Evolutionary conservation across 92 coral and sea anemone genomes (phyloP).

Genomic region (Zoanthus sociatus): DNA sequence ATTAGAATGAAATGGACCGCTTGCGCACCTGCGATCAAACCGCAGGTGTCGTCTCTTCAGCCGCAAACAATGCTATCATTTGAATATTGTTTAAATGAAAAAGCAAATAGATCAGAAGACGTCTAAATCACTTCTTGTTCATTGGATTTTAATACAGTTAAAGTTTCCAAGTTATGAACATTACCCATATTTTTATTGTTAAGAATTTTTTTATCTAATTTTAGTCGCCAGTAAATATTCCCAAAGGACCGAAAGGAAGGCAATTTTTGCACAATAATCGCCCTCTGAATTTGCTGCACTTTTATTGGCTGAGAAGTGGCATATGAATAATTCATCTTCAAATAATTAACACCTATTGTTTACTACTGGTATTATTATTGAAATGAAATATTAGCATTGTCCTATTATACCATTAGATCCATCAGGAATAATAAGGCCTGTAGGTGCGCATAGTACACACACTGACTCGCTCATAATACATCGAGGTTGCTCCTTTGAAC

Average conservation of each 20-base stretch:
- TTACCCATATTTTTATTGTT: slow-evolving; percentile 37
- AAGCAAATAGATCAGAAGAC: slow-evolving; percentile 82
- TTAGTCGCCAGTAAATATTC: slow-evolving; percentile 48
- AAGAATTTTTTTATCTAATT: slow-evolving; percentile 17
- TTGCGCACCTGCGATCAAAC: slow-evolving; percentile 80
- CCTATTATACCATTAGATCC: slow-evolving; percentile 99
- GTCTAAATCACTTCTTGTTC: slow-evolving; percentile 69
- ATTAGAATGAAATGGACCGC: slow-evolving; percentile 91
- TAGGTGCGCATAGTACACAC: slow-evolving; percentile 79
- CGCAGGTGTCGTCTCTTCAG: slow-evolving; percentile 93
- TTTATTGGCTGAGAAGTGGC: slow-evolving; percentile 84
- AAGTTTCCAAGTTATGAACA: slow-evolving; percentile 47
- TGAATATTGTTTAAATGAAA: slow-evolving; percentile 93
- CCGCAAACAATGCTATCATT: slow-evolving; percentile 84
- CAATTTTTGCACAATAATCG: slow-evolving; percentile 64
- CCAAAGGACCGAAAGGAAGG: slow-evolving; percentile 72
- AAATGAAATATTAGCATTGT: slow-evolving; percentile 99
- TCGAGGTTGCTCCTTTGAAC: slow-evolving; percentile 97
- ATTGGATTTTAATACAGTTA: slow-evolving; percentile 56
- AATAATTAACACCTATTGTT: slow-evolving; percentile 99
- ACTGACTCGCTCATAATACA: slow-evolving; percentile 81
- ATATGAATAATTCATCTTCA: slow-evolving; percentile 96
- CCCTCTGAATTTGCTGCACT: slow-evolving; percentile 76
- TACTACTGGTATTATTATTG: slow-evolving; percentile 98
- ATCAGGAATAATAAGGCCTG: slow-evolving; percentile 99